phyloP scores from a whole-genome alignment of 2,888 invertebrate species.

The Lysandra coridon region DNA sequence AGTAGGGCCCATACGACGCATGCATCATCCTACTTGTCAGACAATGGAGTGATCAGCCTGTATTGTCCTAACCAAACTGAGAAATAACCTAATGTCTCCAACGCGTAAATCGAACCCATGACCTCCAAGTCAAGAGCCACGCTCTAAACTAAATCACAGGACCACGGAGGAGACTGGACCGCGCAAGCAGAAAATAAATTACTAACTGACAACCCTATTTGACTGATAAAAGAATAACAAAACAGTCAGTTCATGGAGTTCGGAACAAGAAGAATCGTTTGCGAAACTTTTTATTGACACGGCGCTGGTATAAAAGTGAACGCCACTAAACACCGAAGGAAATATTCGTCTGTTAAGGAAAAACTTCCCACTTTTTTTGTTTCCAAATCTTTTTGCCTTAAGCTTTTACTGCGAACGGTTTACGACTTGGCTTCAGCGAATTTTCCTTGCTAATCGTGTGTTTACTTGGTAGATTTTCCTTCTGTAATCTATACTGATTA shows the following conservation, averaged over 20 bases:
- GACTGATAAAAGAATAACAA: conserved; percentile 42
- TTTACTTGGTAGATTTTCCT: not conserved
- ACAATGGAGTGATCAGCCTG: too few relatives aligned
- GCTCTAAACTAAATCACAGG: too few relatives aligned
- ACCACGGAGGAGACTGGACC: too few relatives aligned
- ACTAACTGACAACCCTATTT: conserved; percentile 25
- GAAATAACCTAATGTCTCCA: too few relatives aligned
- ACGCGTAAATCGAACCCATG: too few relatives aligned
- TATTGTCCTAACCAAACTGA: too few relatives aligned
- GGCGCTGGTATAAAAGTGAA: conserved; percentile 35
- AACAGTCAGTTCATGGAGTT: conserved; percentile 39
- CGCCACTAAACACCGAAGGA: conserved; percentile 39
- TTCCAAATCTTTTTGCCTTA: conserved; percentile 10
- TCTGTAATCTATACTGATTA: not conserved
- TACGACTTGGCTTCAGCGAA: conserved; percentile 10
- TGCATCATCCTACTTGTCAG: too few relatives aligned
- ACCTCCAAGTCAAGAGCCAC: too few relatives aligned
- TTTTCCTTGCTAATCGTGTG: not conserved
- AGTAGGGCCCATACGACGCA: too few relatives aligned
- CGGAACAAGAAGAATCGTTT: conserved; percentile 42
- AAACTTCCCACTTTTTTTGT: conserved; percentile 31
- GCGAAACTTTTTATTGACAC: conserved; percentile 41
- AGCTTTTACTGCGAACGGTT: conserved; percentile 5
- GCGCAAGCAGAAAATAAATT: not conserved
- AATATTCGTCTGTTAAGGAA: conserved; percentile 39